Evolutionary conservation across 1,140 invertebrate genomes (phyloP).

Genomic region (Andricus grossulariae): DNA sequence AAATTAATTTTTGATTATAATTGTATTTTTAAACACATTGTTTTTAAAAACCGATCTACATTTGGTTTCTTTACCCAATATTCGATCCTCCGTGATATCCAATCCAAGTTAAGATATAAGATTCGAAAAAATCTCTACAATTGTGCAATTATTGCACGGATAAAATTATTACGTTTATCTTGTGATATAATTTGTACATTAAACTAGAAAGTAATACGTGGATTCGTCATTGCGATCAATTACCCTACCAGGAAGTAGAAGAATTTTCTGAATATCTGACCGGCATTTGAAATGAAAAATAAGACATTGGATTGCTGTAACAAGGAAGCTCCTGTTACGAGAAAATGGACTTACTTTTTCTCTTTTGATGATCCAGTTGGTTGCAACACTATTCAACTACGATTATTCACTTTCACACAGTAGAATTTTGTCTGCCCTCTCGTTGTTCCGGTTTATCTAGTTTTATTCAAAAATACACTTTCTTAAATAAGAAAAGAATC

Average conservation of each 20-base stretch:
- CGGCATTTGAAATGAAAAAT: not conserved
- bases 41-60: too few relatives aligned
- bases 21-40: too few relatives aligned
- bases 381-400: slow-evolving; percentile 5
- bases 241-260: not conserved
- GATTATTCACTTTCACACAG: slow-evolving; percentile 36
- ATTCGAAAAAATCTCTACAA: not conserved
- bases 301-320: not conserved
- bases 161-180: not conserved
- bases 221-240: not conserved
- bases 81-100: too few relatives aligned
- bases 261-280: not conserved
- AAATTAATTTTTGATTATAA: too few relatives aligned
- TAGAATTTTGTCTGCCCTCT: not conserved
- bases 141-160: not conserved
- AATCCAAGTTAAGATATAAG: too few relatives aligned
- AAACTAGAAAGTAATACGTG: not conserved
- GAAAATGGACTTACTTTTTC: slow-evolving; percentile 19
- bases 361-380: slow-evolving; percentile 6
- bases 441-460: slow-evolving; percentile 10
- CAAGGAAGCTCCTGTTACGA: not conserved
- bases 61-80: too few relatives aligned
- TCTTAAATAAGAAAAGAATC: not conserved
- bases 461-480: slow-evolving; percentile 15
- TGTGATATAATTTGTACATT: slow-evolving; percentile 11